phyloP scores from a whole-genome alignment of 2,113 vertebrate species.

The Cisticola juncidis region DNA sequence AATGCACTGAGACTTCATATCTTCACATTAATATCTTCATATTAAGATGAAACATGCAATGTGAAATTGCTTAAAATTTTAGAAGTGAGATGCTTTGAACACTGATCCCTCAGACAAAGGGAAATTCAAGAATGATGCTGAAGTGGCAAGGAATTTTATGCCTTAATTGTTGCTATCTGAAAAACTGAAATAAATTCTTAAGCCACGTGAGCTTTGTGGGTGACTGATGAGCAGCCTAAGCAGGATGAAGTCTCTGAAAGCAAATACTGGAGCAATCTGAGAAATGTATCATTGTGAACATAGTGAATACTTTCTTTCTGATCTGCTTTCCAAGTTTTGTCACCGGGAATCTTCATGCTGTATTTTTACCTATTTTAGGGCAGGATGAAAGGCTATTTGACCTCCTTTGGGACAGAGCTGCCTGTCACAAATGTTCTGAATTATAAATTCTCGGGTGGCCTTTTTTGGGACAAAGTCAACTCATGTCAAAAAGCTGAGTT shows the following conservation, averaged over 20 bases:
- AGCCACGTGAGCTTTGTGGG: background rate
- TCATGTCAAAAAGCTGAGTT: background rate
- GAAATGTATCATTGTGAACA: background rate
- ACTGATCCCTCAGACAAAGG: background rate
- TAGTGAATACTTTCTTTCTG: background rate
- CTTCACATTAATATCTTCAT: background rate
- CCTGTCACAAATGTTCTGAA: background rate
- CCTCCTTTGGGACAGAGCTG: background rate
- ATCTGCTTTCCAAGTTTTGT: background rate
- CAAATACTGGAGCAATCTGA: background rate
- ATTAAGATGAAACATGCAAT: conserved; percentile 7
- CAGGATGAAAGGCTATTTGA: background rate
- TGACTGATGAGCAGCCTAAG: background rate
- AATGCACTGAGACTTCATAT: background rate
- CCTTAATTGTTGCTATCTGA: background rate
- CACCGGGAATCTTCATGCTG: background rate
- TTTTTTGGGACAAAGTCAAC: background rate
- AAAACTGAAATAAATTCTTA: background rate
- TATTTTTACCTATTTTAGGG: background rate
- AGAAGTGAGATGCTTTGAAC: conserved; percentile 43
- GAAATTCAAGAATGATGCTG: background rate
- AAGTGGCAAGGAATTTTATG: background rate
- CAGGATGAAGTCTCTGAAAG: background rate
- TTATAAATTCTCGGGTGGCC: background rate
- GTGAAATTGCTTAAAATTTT: conserved; percentile 29